Evolutionary conservation across 2,888 invertebrate species (phyloP).

Genomic region (Caenorhabditis sp.): DNA sequence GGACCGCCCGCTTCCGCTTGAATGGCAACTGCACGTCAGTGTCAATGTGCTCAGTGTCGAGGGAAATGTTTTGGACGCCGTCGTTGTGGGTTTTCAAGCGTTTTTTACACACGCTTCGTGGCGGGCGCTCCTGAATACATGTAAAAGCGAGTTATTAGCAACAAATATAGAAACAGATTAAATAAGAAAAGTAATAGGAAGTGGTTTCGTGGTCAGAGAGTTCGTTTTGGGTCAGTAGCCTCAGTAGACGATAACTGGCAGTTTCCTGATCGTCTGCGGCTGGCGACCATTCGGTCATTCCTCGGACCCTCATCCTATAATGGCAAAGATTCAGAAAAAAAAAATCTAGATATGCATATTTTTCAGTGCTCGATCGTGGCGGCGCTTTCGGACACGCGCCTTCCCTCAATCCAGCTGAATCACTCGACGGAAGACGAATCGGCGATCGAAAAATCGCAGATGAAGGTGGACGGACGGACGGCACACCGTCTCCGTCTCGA

Average conservation of each 20-base stretch:
- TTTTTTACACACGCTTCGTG: too few relatives aligned
- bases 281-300: too few relatives aligned
- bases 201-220: too few relatives aligned
- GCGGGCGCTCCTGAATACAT: too few relatives aligned
- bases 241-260: too few relatives aligned
- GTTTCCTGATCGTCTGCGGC: too few relatives aligned
- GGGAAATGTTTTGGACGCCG: slow-evolving; percentile 37
- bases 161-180: too few relatives aligned
- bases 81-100: slow-evolving; percentile 19
- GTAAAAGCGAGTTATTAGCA: too few relatives aligned
- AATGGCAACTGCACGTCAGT: slow-evolving; percentile 37
- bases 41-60: slow-evolving; percentile 43
- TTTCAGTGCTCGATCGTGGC: slow-evolving; percentile 49
- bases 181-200: too few relatives aligned
- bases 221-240: too few relatives aligned
- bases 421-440: slow-evolving; percentile 56
- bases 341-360: too few relatives aligned
- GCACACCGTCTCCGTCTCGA: slow-evolving; percentile 18
- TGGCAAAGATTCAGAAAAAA: neutral
- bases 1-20: slow-evolving; percentile 24
- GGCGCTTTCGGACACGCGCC: slow-evolving; percentile 45
- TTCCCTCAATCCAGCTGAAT: slow-evolving; percentile 56
- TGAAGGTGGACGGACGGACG: slow-evolving; percentile 31
- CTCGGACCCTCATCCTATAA: too few relatives aligned
- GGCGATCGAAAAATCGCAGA: slow-evolving; percentile 58